Evolutionary conservation across 2,888 invertebrate species (phyloP).

Genomic region (Hyposoter dolosus): DNA sequence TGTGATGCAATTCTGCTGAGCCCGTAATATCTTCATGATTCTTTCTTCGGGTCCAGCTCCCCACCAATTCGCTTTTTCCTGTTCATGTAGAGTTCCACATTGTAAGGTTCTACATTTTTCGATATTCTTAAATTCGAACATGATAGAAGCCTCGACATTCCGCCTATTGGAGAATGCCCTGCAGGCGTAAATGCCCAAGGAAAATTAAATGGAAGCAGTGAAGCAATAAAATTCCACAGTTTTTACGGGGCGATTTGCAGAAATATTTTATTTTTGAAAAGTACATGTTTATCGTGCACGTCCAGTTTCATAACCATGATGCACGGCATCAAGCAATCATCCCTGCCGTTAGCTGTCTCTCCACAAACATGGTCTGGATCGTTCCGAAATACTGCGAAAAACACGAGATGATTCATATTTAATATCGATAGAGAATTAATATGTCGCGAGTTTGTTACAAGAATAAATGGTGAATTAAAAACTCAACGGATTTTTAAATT

Average conservation of each 20-base stretch:
- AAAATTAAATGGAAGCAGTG: too few relatives aligned
- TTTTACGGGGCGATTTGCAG: not conserved
- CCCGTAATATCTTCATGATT: too few relatives aligned
- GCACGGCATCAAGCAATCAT: not conserved
- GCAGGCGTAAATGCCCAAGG: too few relatives aligned
- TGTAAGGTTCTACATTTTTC: too few relatives aligned
- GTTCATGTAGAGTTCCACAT: too few relatives aligned
- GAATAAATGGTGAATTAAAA: not conserved
- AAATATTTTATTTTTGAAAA: not conserved
- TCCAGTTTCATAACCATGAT: not conserved
- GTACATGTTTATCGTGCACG: not conserved
- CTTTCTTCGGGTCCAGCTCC: too few relatives aligned
- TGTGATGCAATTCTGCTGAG: too few relatives aligned
- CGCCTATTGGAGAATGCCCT: too few relatives aligned
- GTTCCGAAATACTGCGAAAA: not conserved
- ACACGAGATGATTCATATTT: not conserved
- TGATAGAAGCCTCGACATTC: too few relatives aligned
- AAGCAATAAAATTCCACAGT: not conserved
- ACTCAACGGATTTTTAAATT: not conserved
- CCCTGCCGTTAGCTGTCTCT: not conserved
- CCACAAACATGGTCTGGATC: not conserved
- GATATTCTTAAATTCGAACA: too few relatives aligned
- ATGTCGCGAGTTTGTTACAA: not conserved
- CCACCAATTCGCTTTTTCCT: too few relatives aligned
- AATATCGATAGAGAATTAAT: not conserved